phyloP scores from a whole-genome alignment of 2,797 vertebrate species.

The Astyanax mexicanus region DNA sequence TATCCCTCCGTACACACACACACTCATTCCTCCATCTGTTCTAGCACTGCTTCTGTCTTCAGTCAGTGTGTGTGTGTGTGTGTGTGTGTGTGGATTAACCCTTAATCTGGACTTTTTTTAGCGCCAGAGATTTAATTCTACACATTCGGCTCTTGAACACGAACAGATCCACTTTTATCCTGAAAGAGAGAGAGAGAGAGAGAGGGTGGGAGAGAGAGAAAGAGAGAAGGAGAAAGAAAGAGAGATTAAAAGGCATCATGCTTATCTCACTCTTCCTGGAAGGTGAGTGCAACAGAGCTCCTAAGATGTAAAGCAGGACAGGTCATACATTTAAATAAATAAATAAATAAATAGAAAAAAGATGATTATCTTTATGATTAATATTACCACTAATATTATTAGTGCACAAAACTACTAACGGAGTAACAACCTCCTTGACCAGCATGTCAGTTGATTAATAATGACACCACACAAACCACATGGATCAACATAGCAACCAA shows the following conservation, averaged over 20 bases:
- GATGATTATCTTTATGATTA: background rate
- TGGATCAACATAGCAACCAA: no score
- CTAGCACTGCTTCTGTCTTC: background rate
- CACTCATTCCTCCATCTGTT: background rate
- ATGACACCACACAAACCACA: no score
- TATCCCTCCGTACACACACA: background rate
- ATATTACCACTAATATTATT: no score
- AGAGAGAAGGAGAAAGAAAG: background rate
- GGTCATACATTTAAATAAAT: background rate
- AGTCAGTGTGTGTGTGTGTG: background rate
- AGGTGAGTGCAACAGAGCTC: background rate
- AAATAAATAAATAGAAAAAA: background rate
- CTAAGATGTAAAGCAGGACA: background rate
- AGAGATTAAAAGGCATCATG: background rate
- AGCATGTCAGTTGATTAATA: no score
- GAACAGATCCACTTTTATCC: constrained; percentile 5
- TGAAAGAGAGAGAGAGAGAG: background rate
- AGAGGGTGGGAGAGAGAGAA: background rate
- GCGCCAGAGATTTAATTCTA: background rate
- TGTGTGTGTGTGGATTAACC: constrained; percentile 30
- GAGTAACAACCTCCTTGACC: no score
- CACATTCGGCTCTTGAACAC: constrained; percentile 8
- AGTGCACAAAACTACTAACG: no score
- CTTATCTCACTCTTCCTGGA: no score
- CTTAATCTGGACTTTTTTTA: constrained; percentile 51